Evolutionary conservation across 2,797 vertebrate genomes (phyloP).

Genomic region (Enteromius fasciolatus): DNA sequence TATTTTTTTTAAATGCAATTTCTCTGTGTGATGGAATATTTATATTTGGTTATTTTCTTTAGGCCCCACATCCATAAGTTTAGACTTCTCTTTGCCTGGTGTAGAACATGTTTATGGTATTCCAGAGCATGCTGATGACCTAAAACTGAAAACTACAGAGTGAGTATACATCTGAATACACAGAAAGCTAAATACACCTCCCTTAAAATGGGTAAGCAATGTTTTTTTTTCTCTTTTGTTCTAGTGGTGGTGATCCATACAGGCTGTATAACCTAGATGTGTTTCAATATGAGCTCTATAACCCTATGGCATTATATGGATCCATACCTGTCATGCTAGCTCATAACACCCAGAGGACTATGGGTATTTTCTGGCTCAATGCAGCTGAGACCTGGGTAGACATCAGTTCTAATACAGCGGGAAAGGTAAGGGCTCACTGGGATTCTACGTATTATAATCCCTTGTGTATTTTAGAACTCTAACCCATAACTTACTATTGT

Average conservation of each 20-base stretch:
- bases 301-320: slow-evolving; percentile 93
- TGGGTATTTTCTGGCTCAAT: slow-evolving; percentile 96
- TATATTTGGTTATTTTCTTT: slow-evolving; percentile 3
- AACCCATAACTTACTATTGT: background rate
- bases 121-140: slow-evolving; percentile 88
- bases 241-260: slow-evolving; percentile 89
- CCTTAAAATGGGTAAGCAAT: background rate
- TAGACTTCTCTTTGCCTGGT: slow-evolving; percentile 92
- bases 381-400: slow-evolving; percentile 97
- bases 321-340: slow-evolving; percentile 88
- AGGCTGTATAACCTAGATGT: slow-evolving; percentile 95
- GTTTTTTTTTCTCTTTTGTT: background rate
- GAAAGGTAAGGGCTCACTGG: slow-evolving; percentile 78
- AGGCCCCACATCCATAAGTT: slow-evolving; percentile 89
- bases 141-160: slow-evolving; percentile 91
- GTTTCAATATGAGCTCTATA: slow-evolving; percentile 93
- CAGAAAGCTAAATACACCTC: background rate
- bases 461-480: background rate
- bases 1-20: background rate
- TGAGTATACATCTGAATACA: slow-evolving; percentile 70
- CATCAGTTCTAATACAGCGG: slow-evolving; percentile 92
- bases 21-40: background rate
- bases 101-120: slow-evolving; percentile 94
- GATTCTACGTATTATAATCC: background rate
- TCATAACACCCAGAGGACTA: slow-evolving; percentile 83